Conservation (phyloP, 2,888 invertebrate species). For the Serripes groenlandicus region DNA sequence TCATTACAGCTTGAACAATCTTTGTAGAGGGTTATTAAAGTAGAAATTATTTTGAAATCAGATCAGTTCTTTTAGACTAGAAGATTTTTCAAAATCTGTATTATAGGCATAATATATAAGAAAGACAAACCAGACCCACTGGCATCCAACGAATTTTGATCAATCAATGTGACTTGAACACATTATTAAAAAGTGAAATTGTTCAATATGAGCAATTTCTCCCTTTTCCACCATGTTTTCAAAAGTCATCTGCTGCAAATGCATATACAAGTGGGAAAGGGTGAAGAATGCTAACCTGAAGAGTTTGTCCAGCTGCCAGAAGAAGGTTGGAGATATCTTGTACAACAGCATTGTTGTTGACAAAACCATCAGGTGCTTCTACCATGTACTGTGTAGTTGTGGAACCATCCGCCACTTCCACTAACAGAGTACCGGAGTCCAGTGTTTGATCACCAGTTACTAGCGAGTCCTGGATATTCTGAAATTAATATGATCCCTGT, state of each 20-base stretch:
- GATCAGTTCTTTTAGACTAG: no score
- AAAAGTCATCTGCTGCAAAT: not conserved
- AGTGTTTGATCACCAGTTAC: conserved; percentile 2
- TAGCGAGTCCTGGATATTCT: no score
- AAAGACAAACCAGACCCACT: not conserved
- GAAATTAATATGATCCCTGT: no score
- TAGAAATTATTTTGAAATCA: no score
- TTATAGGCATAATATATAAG: not conserved
- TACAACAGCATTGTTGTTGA: conserved; percentile 58
- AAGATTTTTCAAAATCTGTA: not conserved
- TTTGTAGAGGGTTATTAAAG: not conserved
- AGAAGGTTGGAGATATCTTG: conserved; percentile 72
- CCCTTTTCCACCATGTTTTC: not conserved
- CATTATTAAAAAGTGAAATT: not conserved
- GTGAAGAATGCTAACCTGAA: not conserved
- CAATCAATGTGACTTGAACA: not conserved
- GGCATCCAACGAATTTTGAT: not conserved
- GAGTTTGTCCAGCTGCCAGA: conserved; percentile 62
- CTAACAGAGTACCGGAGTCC: conserved; percentile 39
- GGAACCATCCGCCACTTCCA: conserved; percentile 69
- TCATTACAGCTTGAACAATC: not conserved
- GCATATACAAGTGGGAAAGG: not conserved
- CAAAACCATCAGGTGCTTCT: conserved; percentile 63
- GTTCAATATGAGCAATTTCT: not conserved
- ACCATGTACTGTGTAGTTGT: conserved; percentile 73